A percentile compares a stretch with the other conserved stretches of the same genome.
Evolutionary conservation across 2,888 invertebrate species (phyloP).

Genomic region (Embidobia sp.): DNA sequence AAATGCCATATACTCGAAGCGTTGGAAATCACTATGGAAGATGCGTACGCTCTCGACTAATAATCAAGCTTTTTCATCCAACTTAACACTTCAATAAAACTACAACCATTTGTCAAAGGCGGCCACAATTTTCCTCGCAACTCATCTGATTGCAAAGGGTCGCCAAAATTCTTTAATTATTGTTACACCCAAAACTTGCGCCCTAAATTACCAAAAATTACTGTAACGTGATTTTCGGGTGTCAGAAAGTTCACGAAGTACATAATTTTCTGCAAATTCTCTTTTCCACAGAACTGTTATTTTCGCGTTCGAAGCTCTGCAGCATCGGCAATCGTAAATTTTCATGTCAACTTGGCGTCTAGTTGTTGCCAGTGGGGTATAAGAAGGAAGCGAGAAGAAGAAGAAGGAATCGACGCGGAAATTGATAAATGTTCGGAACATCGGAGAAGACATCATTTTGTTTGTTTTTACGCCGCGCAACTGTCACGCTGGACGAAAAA

Average conservation of each 20-base stretch:
- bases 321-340: slow-evolving; percentile 44
- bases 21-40: too few species aligned
- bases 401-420: slow-evolving; percentile 47
- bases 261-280: slow-evolving; percentile 45
- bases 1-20: slow-evolving; percentile 8
- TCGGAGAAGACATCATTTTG: slow-evolving; percentile 45
- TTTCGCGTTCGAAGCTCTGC: slow-evolving; percentile 41
- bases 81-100: too few species aligned
- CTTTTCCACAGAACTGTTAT: slow-evolving; percentile 41
- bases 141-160: too few species aligned
- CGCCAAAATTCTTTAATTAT: not conserved
- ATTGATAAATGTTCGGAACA: slow-evolving; percentile 48
- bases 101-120: too few species aligned
- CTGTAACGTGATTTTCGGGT: slow-evolving; percentile 35
- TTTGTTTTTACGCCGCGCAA: slow-evolving; percentile 41
- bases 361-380: slow-evolving; percentile 39
- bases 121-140: too few species aligned
- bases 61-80: too few species aligned
- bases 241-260: slow-evolving; percentile 50
- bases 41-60: too few species aligned
- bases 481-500: slow-evolving; percentile 45
- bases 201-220: slow-evolving; percentile 31
- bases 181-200: not conserved
- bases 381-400: slow-evolving; percentile 51
- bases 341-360: slow-evolving; percentile 41